Evolutionary conservation across 2,797 vertebrate species (phyloP), one percentile per base, ranked within the genome.

Genomic region (Thunnus albacares): DNA sequence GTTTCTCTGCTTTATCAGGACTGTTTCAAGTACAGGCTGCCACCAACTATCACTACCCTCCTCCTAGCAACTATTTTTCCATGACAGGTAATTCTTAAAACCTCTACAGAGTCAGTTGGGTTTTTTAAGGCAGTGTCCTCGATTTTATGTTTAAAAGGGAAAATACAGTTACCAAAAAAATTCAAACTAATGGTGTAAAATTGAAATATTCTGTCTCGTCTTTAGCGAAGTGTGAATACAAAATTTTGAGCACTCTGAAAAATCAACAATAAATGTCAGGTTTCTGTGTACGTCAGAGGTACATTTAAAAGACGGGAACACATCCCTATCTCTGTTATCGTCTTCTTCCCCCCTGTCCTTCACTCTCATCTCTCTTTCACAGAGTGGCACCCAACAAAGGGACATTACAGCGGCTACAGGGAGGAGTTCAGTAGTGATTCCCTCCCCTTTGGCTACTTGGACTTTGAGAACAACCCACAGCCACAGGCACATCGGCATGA

Each of bases 401-500:
- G 3, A 14, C n/a, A 15, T 3, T 52, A 69, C 17, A 6, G 4
- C 1, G 1, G 47, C 20, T 70, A 38, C 65, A 18, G 1, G 3
- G 33, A 88, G 11, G 62, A 76, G 2, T 88, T 86, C 53, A n/a
- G 2, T 35, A 35, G 56, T 0, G 55, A 87, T 75, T 10, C 14
- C 2, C 4, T 74, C 1, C 14, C 77, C 5, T 0, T 0, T 9
- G 28, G 47, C 59, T 92, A 72, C 83, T 10, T 87, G 0, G 81
- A 53, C 64, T 90, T 90, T 22, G 78, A 55, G 12, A 51, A 52
- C 9, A 53, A 22, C 13, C 53, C 3, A 0, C 2, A 0, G 55
- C 30, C 15, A 3, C n/a, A 6, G 6, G 13, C 0, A 0, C 1
- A 18, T 69, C 6, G 0, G 5, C 9, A 15, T 1, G 1, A 22